Base-by-base conservation (phyloP, 1,140 invertebrate species). In the Danaus melanippus region DNA sequence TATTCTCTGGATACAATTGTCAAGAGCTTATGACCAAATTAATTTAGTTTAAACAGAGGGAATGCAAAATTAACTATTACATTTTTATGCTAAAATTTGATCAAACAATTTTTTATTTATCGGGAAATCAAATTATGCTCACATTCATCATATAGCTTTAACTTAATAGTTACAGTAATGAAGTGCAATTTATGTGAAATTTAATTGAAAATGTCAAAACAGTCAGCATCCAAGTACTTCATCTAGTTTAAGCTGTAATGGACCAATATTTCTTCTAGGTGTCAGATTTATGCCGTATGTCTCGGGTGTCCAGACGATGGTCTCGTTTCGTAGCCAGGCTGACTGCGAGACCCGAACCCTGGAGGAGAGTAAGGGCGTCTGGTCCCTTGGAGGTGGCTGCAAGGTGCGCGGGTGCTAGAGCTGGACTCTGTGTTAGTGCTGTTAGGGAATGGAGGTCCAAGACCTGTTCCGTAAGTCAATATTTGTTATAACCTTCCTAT, bases 221-320 rank as follows among this genome's bases (percentile, higher is more conserved):
- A 32, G 21, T 32, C 21, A 32, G 21, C 7, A 32, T 49, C 7
- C 12, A 49, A 7, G 9, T 9, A 8, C 39, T 17, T 21, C 2
- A 17, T 1, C 39, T 49, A 15, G 12, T 49, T 49, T 17, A 6
- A 40, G n/a, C 10, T 9, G 41, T 51, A 17, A 43, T 44, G 12
- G 42, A 11, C 12, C 17, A 9, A 10, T n/a, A 32, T 52, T 52
- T 12, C n/a, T 67, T 64, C 6, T 58, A 92, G 62, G 94, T 93
- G 46, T 91, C 92, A 54, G 93, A 96, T 57, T 79, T 96, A 40
- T 95, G 94, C 67, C 89, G 90, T 12, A 90, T 94, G 76, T 92
- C 95, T 0, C 89, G 94, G 9, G 95, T 97, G 0, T 97, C 94
- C 69, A 86, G 92, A 10, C 86, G 93, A 17, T 96, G 96, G 88